Evolutionary conservation across 2,113 vertebrate genomes (phyloP), one percentile per base, ranked within the genome.

Genomic region (Odontesthes bonariensis): DNA sequence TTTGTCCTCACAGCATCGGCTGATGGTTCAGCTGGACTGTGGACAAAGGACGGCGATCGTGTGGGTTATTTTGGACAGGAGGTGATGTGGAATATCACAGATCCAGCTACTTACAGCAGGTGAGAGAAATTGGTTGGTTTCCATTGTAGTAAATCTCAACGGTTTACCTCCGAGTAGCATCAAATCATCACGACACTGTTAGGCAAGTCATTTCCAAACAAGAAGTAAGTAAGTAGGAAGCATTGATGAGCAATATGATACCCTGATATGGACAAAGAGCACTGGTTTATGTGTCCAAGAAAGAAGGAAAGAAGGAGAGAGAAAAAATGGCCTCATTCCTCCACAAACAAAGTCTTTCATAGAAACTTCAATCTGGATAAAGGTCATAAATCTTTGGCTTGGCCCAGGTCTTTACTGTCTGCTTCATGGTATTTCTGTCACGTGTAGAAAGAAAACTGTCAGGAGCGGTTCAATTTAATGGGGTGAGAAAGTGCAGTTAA

Each of bases 41-140:
- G 93, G 90, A 86, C 82, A 0, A 2, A 8, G 11, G 82, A 88
- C 0, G 88, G 88, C 4, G 56, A 51, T 22, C 70, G 38, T 12
- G 81, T 90, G 68, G 92, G 89, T 6, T 62, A 27, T 8, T 93
- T 90, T 68, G 91, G 87, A 19, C 88, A 94, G 61, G 75, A 79
- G 49, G 53, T 38, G 23, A 71, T 27, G 38, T 91, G 93, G 91
- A 87, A 77, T 32, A 70, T 92, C 32, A 38, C 57, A 10, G 85
- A 84, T 3, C 59, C 86, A 10, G 40, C 61, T 7, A 80, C 74
- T n/a, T 86, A 87, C 57, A 31, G 63, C 44, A 70, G 74, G 78
- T 83, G 38, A 83, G 84, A 35, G 64, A 79, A 5, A 38, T 10
- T 44, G 44, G 4, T 11, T 16, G 44, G 32, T 64, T 33, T 49